Base-by-base conservation (phyloP, 2,113 vertebrate species). In the Cyprinodon brontotheroides region DNA sequence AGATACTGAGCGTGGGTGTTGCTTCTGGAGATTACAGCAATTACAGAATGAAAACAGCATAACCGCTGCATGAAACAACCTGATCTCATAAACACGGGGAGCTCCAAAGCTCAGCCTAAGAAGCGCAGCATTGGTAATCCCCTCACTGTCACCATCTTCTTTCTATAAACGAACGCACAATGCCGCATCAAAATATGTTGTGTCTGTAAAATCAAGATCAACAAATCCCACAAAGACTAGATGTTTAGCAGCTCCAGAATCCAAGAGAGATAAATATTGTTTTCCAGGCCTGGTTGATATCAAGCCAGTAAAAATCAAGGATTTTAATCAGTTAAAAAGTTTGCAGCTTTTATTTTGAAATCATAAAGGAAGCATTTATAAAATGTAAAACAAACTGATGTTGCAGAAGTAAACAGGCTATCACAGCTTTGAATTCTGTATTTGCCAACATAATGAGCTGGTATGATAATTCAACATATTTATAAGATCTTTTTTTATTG, bases 1-100 rank as follows among this genome's bases (percentile, higher is more conserved):
- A 77, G 77, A 86, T 86, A 80, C 1, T 81, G 41, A 84, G 76
- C 40, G 65, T 43, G 69, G 78, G 72, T 80, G 84, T 89, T 73
- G 62, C 68, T 81, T 77, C 62, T 74, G 88, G 61, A 64, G 1
- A 70, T 70, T 63, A 22, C 38, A 75, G 73, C 65, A 53, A 64
- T 76, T 74, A 72, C 3, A 20, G 68, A 81, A 85, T 48, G 60
- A 79, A 86, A 87, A 75, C 72, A 70, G 61, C 14, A 63, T 29
- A 57, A 57, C 50, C 3, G 50, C 50, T 7, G 50, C 50, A 57
- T 57, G 17, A 57, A 57, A 10, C 50, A 57, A 57, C 50, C 50
- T 9, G 50, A 20, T 70, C 63, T 15, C 43, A 22, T 4, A 6
- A 68, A 60, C 2, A 41, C 39, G 43, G 37, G 76, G 57, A 29